phyloP scores from a whole-genome alignment of 2,113 vertebrate species.

The Panthera leo region DNA sequence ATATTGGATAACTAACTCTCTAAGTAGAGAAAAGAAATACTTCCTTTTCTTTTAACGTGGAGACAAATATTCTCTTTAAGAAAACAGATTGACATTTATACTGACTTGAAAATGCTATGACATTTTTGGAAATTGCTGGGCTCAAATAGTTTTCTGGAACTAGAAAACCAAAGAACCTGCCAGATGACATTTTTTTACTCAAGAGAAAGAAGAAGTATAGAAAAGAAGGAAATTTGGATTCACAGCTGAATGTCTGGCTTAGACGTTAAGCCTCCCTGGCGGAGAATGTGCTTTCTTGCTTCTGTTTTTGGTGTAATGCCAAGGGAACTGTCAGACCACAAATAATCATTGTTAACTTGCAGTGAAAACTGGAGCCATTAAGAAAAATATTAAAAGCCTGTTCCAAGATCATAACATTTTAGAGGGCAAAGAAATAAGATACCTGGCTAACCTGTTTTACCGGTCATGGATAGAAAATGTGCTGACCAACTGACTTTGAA shows the following conservation, averaged over 20 bases:
- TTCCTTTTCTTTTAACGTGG: conserved; percentile 46
- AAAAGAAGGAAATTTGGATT: conserved; percentile 61
- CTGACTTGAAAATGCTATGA: conserved; percentile 62
- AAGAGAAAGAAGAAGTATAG: conserved; percentile 37
- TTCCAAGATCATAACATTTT: conserved; percentile 60
- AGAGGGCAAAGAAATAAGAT: conserved; percentile 63
- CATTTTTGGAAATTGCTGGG: conserved; percentile 58
- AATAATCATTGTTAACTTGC: conserved; percentile 69
- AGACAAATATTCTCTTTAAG: conserved; percentile 52
- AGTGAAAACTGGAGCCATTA: conserved; percentile 52
- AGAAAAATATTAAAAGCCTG: conserved; percentile 65
- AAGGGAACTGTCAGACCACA: conserved; percentile 64
- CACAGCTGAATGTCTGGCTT: conserved; percentile 66
- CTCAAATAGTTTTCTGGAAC: conserved; percentile 54
- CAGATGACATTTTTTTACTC: conserved; percentile 72
- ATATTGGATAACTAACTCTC: conserved; percentile 6
- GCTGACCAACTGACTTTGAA: conserved; percentile 32
- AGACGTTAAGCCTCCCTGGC: conserved; percentile 56
- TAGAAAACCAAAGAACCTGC: conserved; percentile 52
- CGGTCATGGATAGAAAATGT: background rate
- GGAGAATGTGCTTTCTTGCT: conserved; percentile 48
- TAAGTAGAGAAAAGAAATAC: background rate
- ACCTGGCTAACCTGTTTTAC: conserved; percentile 34
- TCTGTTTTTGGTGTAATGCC: conserved; percentile 60
- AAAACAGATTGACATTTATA: conserved; percentile 55